These are phyloP conservation scores for Leptocoma aspasia DNA, from an alignment of 2,113 vertebrate species.

Conservation along the genomic window DNA sequence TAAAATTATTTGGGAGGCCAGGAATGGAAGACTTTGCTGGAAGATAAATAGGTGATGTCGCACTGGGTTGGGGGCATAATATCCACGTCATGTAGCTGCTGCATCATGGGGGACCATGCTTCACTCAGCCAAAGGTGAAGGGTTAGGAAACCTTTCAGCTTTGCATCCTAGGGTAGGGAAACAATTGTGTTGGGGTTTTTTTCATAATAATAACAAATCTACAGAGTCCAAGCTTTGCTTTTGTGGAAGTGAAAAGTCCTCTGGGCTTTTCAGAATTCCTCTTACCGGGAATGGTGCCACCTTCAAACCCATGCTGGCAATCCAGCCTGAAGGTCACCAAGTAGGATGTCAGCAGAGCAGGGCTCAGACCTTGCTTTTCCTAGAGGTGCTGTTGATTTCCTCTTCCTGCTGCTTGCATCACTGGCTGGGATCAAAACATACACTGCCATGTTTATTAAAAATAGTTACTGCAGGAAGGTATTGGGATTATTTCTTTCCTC, in stretches of 20 bases:
- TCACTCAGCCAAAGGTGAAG: fast-evolving
- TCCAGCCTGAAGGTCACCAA: not conserved
- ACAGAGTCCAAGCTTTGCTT: not conserved
- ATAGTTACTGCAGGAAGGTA: constrained; percentile 1
- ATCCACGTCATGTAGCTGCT: fast-evolving
- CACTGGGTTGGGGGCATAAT: not conserved
- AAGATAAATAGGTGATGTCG: not conserved
- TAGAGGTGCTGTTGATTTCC: not conserved
- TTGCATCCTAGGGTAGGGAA: not conserved
- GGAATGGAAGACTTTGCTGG: not conserved
- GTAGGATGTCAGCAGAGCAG: not conserved
- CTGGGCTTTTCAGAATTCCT: not conserved
- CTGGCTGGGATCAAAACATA: not conserved
- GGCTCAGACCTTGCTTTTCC: not conserved
- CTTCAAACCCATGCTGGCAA: not conserved
- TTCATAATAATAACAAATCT: not conserved
- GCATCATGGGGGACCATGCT: not conserved
- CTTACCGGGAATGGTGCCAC: not conserved
- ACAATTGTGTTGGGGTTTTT: not conserved
- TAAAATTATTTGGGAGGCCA: not conserved
- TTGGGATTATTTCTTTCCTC: constrained; percentile 29
- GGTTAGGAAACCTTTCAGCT: not conserved
- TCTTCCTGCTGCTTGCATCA: not conserved
- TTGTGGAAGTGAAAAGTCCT: not conserved
- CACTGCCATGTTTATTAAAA: not conserved